Percentiles rank a stretch among this genome's conserved stretches.
phyloP scores from a whole-genome alignment of 37 sponge, comb jelly and placozoan species.

The Oscarella lobularis region DNA sequence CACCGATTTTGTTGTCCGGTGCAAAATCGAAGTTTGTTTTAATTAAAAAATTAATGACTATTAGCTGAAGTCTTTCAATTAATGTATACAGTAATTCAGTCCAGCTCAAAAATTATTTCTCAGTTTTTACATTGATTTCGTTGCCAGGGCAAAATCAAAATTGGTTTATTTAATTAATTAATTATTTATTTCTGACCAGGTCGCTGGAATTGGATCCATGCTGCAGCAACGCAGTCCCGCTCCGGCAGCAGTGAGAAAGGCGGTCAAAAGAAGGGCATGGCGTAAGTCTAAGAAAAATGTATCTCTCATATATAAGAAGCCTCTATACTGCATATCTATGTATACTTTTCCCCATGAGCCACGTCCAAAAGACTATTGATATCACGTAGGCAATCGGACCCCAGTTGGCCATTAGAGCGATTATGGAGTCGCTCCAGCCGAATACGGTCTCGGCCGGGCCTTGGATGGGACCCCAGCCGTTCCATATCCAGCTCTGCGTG shows the following conservation, averaged over 20 bases:
- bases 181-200: background rate
- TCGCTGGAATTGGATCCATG: background rate
- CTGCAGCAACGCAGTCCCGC: conserved; percentile 4
- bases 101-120: too few relatives aligned
- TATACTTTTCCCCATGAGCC: conserved; percentile 3
- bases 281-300: background rate
- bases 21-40: background rate
- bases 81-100: too few relatives aligned
- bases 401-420: conserved; percentile 17
- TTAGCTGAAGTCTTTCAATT: too few relatives aligned
- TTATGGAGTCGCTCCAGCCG: conserved; percentile 4
- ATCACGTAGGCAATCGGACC: conserved; percentile 5
- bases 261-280: background rate
- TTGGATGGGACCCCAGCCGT: conserved; percentile 9
- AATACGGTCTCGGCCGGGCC: conserved; percentile 4
- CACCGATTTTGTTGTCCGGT: background rate
- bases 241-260: background rate
- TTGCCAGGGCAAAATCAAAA: background rate
- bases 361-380: background rate
- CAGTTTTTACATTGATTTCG: background rate
- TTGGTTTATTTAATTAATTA: background rate
- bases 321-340: background rate
- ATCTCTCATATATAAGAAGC: background rate
- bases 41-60: background rate
- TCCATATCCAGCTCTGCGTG: conserved; percentile 11